Conservation (phyloP, 2,113 vertebrate genomes). For the Hydrochoerus hydrochaeris region DNA sequence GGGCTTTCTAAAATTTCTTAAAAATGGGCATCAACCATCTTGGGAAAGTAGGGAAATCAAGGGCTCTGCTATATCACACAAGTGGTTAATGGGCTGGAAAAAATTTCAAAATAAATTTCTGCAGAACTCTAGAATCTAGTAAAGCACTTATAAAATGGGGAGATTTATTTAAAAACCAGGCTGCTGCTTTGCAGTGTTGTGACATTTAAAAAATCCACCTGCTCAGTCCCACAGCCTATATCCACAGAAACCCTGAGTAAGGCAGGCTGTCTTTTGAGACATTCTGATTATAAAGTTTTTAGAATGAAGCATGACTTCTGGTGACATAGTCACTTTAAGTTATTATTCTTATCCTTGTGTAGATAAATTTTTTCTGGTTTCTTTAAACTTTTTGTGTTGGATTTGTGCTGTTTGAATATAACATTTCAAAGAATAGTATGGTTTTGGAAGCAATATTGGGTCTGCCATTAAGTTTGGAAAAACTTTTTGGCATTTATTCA, state of each 20-base stretch:
- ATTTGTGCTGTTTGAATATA: neutral
- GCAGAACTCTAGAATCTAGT: neutral
- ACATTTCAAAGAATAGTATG: neutral
- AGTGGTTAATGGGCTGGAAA: neutral
- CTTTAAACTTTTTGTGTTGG: neutral
- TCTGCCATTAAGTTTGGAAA: neutral
- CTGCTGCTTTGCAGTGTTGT: neutral
- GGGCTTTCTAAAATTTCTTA: neutral
- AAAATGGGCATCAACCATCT: neutral
- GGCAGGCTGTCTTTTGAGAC: neutral
- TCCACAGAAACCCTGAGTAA: neutral
- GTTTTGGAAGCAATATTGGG: neutral
- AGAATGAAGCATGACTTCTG: neutral
- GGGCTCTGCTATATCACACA: neutral
- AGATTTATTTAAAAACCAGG: neutral
- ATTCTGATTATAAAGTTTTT: neutral
- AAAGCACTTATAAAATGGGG: neutral
- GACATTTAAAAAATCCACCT: neutral
- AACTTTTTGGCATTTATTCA: neutral
- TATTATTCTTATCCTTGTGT: neutral
- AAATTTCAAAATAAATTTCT: neutral
- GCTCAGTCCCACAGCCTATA: rapidly evolving
- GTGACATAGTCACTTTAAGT: neutral
- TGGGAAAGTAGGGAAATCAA: neutral
- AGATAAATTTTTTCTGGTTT: neutral